Base-by-base conservation (phyloP, 2,888 invertebrate genomes). In the Fragum fragum region DNA sequence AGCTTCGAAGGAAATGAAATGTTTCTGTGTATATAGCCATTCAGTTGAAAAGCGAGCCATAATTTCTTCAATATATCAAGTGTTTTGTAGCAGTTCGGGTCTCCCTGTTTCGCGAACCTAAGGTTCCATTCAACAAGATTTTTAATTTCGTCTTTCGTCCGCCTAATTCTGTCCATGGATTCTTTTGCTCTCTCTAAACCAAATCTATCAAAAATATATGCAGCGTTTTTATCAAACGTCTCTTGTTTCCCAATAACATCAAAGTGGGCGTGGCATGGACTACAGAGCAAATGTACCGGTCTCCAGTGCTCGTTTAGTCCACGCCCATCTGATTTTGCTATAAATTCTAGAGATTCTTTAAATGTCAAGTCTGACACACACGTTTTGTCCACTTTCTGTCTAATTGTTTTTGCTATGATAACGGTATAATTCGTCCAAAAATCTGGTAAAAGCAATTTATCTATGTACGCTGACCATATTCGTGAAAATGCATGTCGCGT, bases 401-500 rank as follows among this genome's bases (percentile, higher is more conserved):
- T 26, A 5, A 81, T 39, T 21, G 9, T 42, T 47, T 70, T 68
- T 11, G 78, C 66, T 11, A 87, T 74, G 11, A 9, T 11, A 1
- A 63, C 68, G n/a, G 80, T 73, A 39, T 68, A 71, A 2, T 55
- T 18, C 32, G 57, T 29, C 89, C 88, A 88, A 53, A 86, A 89
- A 69, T 88, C 88, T 5, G 85, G 82, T 9, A 89, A 74, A 1
- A 87, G 29, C 42, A 88, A 86, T 61, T 88, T 87, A 69, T 89
- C 89, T 29, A 88, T 77, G 69, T 81, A 89, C 6, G 86, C 87
- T 9, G 87, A 79, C 86, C 87, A 88, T 23, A 89, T 57, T 11
- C 88, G 81, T 1, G 72, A 11, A 63, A 85, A 88, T 3, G 89
- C 88, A 26, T 88, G 78, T 5, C 88, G 66, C 16, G 83, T 59